These are phyloP conservation scores for Parauchenoglanis ngamensis DNA, from an alignment of 2,797 vertebrate species.

Conservation along the genomic window DNA sequence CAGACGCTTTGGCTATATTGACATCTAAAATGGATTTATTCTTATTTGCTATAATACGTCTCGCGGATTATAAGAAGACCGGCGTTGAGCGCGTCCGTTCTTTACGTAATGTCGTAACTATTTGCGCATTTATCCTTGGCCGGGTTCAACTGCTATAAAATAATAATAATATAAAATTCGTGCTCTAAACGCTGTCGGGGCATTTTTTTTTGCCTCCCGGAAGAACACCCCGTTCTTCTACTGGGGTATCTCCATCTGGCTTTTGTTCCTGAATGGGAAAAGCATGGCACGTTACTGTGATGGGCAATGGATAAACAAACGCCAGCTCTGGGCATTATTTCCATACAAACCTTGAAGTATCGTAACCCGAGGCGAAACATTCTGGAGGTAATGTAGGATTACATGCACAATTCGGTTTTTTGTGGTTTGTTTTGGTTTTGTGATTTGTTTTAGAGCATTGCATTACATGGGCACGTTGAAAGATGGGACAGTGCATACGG, in stretches of 20 bases:
- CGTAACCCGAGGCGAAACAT: conserved; percentile 52
- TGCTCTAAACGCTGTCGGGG: conserved; percentile 1
- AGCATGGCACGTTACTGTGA: conserved; percentile 41
- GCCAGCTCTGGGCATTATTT: conserved; percentile 41
- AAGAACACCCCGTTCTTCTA: neutral
- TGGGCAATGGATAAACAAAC: conserved; percentile 42
- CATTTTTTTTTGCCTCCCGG: conserved; percentile 1
- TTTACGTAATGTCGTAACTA: conserved; percentile 64
- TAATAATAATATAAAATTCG: neutral
- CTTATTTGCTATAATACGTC: neutral
- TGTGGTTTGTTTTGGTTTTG: neutral
- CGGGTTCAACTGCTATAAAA: conserved; percentile 47
- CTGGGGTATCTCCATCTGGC: conserved; percentile 30
- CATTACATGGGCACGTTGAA: conserved; percentile 16
- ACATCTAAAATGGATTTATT: conserved; percentile 37
- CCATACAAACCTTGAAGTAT: conserved; percentile 55
- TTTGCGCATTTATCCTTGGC: conserved; percentile 56
- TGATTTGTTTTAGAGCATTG: neutral
- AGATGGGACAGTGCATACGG: conserved; percentile 24
- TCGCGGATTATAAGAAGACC: conserved; percentile 35
- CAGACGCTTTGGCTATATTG: conserved; percentile 26
- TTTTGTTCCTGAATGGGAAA: conserved; percentile 43
- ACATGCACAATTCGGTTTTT: neutral
- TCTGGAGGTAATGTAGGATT: conserved; percentile 64
- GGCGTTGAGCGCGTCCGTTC: conserved; percentile 32